phyloP scores from a whole-genome alignment of 2,888 invertebrate species.

The Euplexia lucipara region DNA sequence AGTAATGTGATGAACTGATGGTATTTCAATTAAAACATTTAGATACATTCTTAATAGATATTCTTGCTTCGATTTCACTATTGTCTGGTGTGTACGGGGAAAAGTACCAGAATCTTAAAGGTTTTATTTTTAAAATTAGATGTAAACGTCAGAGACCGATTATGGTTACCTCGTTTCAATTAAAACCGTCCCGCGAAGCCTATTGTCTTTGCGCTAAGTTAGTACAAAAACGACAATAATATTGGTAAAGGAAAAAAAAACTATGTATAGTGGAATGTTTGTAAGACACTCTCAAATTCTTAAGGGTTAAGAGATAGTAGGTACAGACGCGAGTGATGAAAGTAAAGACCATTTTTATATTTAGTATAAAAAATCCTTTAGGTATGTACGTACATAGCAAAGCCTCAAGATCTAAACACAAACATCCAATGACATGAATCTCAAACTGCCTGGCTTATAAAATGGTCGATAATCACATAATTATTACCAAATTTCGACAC shows the following conservation, averaged over 20 bases:
- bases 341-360: slow-evolving; percentile 23
- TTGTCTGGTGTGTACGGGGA: slow-evolving; percentile 5
- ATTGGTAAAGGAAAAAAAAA: slow-evolving; percentile 65
- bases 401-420: slow-evolving; percentile 23
- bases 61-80: slow-evolving; percentile 14
- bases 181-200: slow-evolving; percentile 76
- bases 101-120: slow-evolving; percentile 21
- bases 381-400: slow-evolving; percentile 15
- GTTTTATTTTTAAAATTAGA: slow-evolving; percentile 14
- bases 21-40: slow-evolving; percentile 7
- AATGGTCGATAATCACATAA: slow-evolving; percentile 5
- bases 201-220: slow-evolving; percentile 66
- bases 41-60: slow-evolving; percentile 8
- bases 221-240: slow-evolving; percentile 86
- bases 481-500: background rate
- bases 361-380: slow-evolving; percentile 18
- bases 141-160: slow-evolving; percentile 30
- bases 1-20: slow-evolving; percentile 6
- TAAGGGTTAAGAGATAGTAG: slow-evolving; percentile 21
- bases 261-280: slow-evolving; percentile 37
- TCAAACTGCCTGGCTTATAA: slow-evolving; percentile 43
- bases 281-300: slow-evolving; percentile 28
- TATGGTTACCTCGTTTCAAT: slow-evolving; percentile 46
- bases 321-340: slow-evolving; percentile 16
- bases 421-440: slow-evolving; percentile 49